Percentiles rank a stretch among this genome's conserved stretches.
These are phyloP conservation scores for Camelus dromedarius DNA, from an alignment of 2,113 vertebrate genomes.

Conservation along the genomic window DNA sequence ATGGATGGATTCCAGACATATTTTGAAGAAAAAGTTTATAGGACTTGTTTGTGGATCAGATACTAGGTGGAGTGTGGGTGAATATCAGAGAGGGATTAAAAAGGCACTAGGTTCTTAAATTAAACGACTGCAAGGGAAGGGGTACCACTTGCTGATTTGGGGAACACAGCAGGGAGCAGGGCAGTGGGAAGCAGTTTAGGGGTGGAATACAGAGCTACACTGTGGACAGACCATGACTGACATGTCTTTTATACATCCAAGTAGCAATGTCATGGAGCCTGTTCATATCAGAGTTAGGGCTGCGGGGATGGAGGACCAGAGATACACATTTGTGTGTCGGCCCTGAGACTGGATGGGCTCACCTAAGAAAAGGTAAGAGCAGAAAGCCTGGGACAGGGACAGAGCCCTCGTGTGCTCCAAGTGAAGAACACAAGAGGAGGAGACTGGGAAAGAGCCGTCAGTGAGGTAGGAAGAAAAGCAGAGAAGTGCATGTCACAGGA, in stretches of 20 bases:
- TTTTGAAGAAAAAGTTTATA: background rate
- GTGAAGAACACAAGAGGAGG: background rate
- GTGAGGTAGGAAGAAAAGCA: background rate
- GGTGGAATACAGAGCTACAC: background rate
- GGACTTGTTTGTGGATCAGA: background rate
- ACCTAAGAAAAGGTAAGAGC: background rate
- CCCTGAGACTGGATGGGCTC: background rate
- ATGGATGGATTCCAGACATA: background rate
- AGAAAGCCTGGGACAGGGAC: background rate
- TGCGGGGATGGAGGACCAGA: background rate
- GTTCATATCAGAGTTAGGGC: background rate
- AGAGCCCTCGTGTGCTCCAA: background rate
- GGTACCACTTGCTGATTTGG: background rate
- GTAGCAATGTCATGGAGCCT: background rate
- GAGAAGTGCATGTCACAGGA: background rate
- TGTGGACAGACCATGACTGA: background rate
- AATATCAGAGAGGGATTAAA: background rate
- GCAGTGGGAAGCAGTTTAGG: rapidly evolving
- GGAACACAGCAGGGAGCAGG: background rate
- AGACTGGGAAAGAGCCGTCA: background rate
- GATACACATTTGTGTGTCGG: background rate
- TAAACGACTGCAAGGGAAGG: background rate
- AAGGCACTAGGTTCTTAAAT: background rate
- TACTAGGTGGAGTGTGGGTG: background rate
- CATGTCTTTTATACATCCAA: background rate